Percentiles rank a stretch among this genome's conserved stretches.
phyloP scores from a whole-genome alignment of 2,113 vertebrate species.

The Tapirus terrestris region DNA sequence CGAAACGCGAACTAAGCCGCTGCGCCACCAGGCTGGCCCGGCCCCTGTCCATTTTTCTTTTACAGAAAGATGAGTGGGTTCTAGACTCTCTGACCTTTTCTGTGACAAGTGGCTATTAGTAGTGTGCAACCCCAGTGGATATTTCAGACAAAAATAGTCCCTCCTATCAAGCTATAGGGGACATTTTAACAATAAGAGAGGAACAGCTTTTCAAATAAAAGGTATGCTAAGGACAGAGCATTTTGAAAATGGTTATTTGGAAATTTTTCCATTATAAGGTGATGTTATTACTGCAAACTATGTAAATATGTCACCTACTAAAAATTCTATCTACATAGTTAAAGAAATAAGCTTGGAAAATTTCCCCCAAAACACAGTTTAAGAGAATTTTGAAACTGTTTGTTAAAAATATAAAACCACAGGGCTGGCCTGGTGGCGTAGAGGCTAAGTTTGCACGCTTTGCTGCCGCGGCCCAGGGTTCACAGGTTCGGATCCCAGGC shows the following conservation, averaged over 20 bases:
- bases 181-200: not conserved
- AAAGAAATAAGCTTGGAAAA: not conserved
- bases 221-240: not conserved
- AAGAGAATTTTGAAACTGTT: conserved; percentile 9
- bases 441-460: no score
- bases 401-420: conserved; percentile 19
- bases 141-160: not conserved
- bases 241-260: conserved; percentile 24
- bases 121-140: not conserved
- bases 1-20: no score
- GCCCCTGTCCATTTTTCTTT: not conserved
- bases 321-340: not conserved
- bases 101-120: not conserved
- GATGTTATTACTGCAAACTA: not conserved
- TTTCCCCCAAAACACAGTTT: not conserved
- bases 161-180: not conserved
- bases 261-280: not conserved
- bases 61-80: not conserved
- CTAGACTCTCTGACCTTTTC: not conserved
- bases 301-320: not conserved
- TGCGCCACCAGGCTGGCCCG: no score
- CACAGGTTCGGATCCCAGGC: no score
- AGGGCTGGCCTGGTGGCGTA: no score
- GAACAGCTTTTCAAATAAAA: not conserved
- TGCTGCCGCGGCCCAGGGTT: no score